Evolutionary conservation across 1,140 invertebrate genomes (phyloP), one percentile per base, ranked within the genome.

Genomic region (Zaprionus ornatus): DNA sequence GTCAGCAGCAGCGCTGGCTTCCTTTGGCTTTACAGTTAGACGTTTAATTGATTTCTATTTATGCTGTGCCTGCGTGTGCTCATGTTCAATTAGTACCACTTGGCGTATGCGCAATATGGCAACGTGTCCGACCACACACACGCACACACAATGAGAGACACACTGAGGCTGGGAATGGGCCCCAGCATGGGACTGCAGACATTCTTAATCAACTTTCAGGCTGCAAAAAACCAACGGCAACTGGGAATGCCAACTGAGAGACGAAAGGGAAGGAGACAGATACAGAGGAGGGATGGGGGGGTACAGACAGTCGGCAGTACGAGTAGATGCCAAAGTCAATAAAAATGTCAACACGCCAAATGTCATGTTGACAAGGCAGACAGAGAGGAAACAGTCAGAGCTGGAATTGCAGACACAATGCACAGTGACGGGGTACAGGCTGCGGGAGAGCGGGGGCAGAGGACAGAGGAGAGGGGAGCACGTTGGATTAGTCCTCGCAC

Each of bases 311-410:
- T 52, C 61, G 70, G 60, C 27, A 57, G 61, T 64, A 76, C 68
- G 62, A 76, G 61, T 72, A 66, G 66, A 75, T 87, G 84, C 78
- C 84, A 88, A 88, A 88, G 85, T 88, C 84, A 88, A 88, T 88
- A 88, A 88, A 88, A 88, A 88, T 90, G 84, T 88, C 84, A 88
- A 88, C 84, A 88, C 84, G 85, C 77, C 85, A 88, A 88, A 90
- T 88, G 84, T 90, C 84, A 88, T 90, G 84, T 88, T 88, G 84
- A 88, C 85, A 90, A 79, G 82, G 82, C 83, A 86, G 82, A 86
- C 75, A 82, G 69, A 62, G 17, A 15, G 25, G 40, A 62, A 55
- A 64, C 52, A 62, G 50, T 19, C 62, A 27, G 37, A 40, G 52
- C 57, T 40, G 48, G 19, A 59, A 48, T 54, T 32, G 52, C 66